phyloP scores from a whole-genome alignment of 1,140 invertebrate genomes.

The Ceratina calcarata region DNA sequence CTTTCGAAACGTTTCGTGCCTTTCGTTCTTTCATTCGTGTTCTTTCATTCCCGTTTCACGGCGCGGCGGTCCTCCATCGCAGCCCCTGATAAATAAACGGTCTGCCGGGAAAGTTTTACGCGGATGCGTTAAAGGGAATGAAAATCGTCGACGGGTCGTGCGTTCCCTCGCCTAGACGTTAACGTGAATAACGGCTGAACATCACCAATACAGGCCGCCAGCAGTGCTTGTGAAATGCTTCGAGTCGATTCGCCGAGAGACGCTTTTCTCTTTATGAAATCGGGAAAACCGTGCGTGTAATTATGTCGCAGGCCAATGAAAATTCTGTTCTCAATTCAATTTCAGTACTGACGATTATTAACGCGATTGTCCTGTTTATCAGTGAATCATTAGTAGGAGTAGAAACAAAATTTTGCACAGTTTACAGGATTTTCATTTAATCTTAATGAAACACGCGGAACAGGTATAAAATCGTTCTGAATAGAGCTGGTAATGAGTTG shows the following conservation, averaged over 20 bases:
- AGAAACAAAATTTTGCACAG: no score
- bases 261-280: background rate
- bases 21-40: slow-evolving; percentile 10
- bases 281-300: background rate
- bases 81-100: slow-evolving; percentile 22
- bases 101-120: background rate
- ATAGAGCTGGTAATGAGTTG: background rate
- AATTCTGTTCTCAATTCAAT: no score
- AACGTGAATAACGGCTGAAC: background rate
- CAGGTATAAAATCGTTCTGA: no score
- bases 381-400: no score
- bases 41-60: background rate
- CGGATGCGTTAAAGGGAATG: slow-evolving; percentile 18
- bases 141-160: slow-evolving; percentile 2
- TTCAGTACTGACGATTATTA: no score
- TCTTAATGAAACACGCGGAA: no score
- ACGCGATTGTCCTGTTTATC: no score
- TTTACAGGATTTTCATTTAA: no score
- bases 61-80: background rate
- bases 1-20: slow-evolving; percentile 19
- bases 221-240: background rate
- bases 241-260: slow-evolving; percentile 12
- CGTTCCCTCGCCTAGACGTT: background rate
- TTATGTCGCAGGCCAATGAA: slow-evolving; percentile 6
- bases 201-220: background rate